phyloP scores from a whole-genome alignment of 2,797 vertebrate genomes.

The Enteromius paludinosus region DNA sequence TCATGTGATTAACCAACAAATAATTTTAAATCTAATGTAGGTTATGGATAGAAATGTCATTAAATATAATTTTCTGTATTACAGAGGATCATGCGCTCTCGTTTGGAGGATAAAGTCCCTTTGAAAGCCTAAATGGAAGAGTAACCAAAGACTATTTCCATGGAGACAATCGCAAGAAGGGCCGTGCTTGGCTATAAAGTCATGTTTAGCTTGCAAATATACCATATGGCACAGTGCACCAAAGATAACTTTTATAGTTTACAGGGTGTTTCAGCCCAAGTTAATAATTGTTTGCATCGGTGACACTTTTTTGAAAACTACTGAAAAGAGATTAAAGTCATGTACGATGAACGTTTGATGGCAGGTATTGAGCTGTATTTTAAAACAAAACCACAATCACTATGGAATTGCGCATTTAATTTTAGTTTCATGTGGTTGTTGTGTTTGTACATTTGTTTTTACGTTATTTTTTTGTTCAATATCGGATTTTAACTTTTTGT shows the following conservation, averaged over 20 bases:
- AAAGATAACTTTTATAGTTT: conserved; percentile 6
- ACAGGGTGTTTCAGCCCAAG: background rate
- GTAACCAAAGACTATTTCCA: conserved; percentile 8
- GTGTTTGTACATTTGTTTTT: conserved; percentile 3
- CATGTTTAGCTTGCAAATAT: conserved; percentile 27
- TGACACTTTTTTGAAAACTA: conserved; percentile 41
- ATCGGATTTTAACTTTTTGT: conserved; percentile 23
- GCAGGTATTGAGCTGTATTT: background rate
- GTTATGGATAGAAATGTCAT: background rate
- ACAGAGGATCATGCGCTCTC: conserved; percentile 44
- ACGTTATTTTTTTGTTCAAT: background rate
- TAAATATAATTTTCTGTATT: background rate
- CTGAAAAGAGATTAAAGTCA: conserved; percentile 21
- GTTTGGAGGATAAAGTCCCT: background rate
- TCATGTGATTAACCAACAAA: background rate
- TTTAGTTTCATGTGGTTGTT: background rate
- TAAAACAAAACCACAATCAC: background rate
- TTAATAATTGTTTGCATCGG: conserved; percentile 19
- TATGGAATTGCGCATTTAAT: background rate
- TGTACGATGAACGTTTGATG: background rate
- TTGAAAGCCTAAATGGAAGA: conserved; percentile 30
- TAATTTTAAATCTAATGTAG: background rate
- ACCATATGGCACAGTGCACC: conserved; percentile 10
- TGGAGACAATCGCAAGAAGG: background rate
- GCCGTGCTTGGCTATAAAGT: conserved; percentile 1